Base-by-base conservation (phyloP, 2,888 invertebrate species). In the Nymphalis c-album region DNA sequence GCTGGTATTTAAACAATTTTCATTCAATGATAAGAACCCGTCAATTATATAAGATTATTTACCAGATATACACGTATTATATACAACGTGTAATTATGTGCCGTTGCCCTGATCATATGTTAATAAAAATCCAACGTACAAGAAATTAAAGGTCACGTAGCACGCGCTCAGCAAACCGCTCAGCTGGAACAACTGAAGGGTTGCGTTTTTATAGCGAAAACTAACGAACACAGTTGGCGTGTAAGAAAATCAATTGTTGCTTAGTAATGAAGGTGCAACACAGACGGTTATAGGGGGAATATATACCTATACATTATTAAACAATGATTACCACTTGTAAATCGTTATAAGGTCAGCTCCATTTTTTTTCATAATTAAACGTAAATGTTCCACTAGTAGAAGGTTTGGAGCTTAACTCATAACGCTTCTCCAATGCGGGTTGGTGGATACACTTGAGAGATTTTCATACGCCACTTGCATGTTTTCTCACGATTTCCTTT, bases 111-210 rank as follows among this genome's bases (percentile, higher is more conserved):
- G 47, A 59, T 62, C 63, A 71, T 75, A 70, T 65, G 75, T 81
- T 81, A 81, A 82, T n/a, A 83, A 80, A 81, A 81, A 84, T 80
- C 79, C 77, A 74, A 72, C 70, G 74, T 73, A 65, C 55, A 74
- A 87, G 88, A 89, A 87, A 81, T 77, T 78, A 89, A 89, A 88
- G 86, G 86, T 88, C 86, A 85, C 51, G 70, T 64, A 73, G 84
- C 87, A 85, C 87, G 85, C 84, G 85, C 77, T 69, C 65, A 63
- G 63, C 64, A 67, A 77, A 73, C 75, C 75, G 74, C 68, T 69
- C 75, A 76, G 72, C 76, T 40, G 76, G 69, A 74, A 72, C 73
- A 70, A 71, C 62, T 61, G 65, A 66, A 72, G 64, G 71, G 72
- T 70, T 71, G 57, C 35, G 70, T 74, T 74, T 74, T 76, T 76